Conservation (phyloP, 2,113 vertebrate genomes). For the Microcebus lehilahytsara region DNA sequence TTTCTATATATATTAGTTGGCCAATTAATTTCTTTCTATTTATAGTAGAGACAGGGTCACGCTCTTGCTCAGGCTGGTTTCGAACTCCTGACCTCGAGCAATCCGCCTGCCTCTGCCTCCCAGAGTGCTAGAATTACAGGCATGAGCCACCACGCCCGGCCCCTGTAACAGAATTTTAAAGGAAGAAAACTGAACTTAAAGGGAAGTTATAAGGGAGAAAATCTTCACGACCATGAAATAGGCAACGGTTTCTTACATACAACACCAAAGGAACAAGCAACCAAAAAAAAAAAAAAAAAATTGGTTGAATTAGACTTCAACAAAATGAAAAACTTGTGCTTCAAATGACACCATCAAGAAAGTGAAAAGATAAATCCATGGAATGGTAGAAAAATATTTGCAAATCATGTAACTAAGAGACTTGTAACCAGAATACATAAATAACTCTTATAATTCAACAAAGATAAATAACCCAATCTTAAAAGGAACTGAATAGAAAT, state of each 20-base stretch:
- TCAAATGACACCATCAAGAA: background rate
- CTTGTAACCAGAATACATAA: background rate
- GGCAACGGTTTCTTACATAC: background rate
- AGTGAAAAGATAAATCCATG: background rate
- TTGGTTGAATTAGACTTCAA: background rate
- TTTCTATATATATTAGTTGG: no score
- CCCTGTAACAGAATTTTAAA: background rate
- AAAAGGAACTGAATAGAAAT: background rate
- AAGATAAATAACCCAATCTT: background rate
- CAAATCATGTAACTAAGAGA: background rate
- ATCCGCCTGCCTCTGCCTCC: no score
- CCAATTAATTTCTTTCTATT: no score
- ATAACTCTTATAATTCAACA: background rate
- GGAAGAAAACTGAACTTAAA: constrained; percentile 15
- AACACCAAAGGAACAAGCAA: background rate
- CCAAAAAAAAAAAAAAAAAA: background rate
- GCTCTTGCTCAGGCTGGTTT: no score
- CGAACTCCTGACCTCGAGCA: no score
- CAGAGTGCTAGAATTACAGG: no score
- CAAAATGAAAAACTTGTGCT: background rate
- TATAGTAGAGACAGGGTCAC: no score
- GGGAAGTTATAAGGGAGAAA: background rate
- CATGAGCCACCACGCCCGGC: no score
- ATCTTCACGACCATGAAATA: background rate
- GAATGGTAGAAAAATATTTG: background rate